These are phyloP conservation scores for Mesocentrotus franciscanus DNA, from an alignment of 53 echinoderm and acorn worm species.

Conservation along the genomic window DNA sequence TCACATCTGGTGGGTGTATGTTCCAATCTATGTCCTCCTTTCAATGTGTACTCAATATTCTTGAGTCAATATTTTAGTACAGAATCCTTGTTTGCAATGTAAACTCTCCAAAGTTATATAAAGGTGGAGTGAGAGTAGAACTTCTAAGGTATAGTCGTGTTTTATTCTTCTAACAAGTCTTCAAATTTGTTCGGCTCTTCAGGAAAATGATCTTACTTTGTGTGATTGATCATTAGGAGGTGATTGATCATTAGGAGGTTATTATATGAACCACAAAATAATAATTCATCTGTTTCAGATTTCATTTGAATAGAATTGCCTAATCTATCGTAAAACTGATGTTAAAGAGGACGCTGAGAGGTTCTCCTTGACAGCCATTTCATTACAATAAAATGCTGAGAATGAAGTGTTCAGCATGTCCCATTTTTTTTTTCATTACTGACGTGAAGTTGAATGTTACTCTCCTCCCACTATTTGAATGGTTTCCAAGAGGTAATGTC, in stretches of 20 bases:
- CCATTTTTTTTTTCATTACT: neutral
- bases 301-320: neutral
- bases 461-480: neutral
- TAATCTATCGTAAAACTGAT: neutral
- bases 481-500: neutral
- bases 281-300: neutral
- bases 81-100: slow-evolving; percentile 29
- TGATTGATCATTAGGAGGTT: neutral
- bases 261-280: neutral
- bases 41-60: slow-evolving; percentile 28
- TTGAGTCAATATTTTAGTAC: slow-evolving; percentile 51
- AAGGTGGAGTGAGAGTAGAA: neutral
- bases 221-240: neutral
- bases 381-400: neutral
- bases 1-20: slow-evolving; percentile 38
- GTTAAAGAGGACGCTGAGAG: neutral
- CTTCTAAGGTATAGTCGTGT: neutral
- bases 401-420: neutral
- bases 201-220: neutral
- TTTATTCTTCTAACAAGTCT: neutral
- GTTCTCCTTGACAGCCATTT: neutral
- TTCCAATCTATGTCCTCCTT: neutral
- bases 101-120: neutral
- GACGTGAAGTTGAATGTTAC: neutral
- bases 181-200: slow-evolving; percentile 40